Evolutionary conservation across 2,113 vertebrate genomes (phyloP).

Genomic region (Chionodraco myersi): DNA sequence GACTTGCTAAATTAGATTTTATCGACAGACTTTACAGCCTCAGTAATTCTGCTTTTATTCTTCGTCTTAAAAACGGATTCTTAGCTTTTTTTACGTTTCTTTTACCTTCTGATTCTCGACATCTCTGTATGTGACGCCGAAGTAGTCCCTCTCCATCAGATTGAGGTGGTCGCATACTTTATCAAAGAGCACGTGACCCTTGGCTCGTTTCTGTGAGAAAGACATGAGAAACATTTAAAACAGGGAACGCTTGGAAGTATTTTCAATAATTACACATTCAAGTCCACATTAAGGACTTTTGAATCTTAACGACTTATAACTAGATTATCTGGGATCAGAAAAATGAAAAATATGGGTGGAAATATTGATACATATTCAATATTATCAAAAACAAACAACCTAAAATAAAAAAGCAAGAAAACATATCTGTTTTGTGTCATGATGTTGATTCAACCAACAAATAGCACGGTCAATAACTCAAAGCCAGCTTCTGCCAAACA

Average conservation of each 20-base stretch:
- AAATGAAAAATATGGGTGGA: not conserved
- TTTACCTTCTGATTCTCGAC: constrained; percentile 96
- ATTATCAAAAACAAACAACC: not conserved
- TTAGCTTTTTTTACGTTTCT: not conserved
- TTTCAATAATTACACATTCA: not conserved
- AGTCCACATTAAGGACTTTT: not conserved
- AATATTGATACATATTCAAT: not conserved
- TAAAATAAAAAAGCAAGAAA: not conserved
- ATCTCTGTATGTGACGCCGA: constrained; percentile 92
- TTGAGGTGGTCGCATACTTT: constrained; percentile 98
- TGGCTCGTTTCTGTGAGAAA: constrained; percentile 90
- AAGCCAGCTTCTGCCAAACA: not conserved
- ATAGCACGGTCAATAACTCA: not conserved
- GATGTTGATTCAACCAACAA: too few species aligned
- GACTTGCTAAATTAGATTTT: not conserved
- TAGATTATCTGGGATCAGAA: not conserved
- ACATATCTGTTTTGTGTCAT: too few species aligned
- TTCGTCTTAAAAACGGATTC: not conserved
- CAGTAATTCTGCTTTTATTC: not conserved
- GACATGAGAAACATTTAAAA: not conserved
- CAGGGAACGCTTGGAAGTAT: not conserved
- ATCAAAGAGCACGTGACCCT: constrained; percentile 92
- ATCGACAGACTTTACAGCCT: not conserved
- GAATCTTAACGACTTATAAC: not conserved
- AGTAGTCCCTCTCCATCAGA: constrained; percentile 97